phyloP scores from a whole-genome alignment of 2,797 vertebrate genomes.

The Sparidentex hasta region DNA sequence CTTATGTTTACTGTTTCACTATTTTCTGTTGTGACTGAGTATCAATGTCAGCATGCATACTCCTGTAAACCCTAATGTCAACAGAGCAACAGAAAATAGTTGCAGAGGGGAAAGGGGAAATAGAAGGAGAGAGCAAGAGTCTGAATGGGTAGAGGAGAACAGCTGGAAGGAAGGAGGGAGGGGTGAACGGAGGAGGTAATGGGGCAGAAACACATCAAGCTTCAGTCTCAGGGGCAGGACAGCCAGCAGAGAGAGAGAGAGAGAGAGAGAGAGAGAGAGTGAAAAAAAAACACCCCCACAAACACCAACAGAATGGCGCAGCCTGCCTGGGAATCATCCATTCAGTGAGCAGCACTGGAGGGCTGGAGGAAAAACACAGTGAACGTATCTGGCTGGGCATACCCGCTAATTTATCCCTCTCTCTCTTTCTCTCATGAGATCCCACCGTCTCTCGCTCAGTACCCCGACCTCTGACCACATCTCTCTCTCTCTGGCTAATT shows the following conservation, averaged over 20 bases:
- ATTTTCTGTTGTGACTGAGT: neutral
- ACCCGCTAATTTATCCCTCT: constrained; percentile 21
- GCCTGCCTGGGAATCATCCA: constrained; percentile 54
- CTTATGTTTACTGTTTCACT: neutral
- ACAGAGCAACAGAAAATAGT: constrained; percentile 1
- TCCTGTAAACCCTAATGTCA: constrained; percentile 21
- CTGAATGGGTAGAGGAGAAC: constrained; percentile 50
- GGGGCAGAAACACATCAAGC: constrained; percentile 69
- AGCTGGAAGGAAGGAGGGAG: constrained; percentile 51
- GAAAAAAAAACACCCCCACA: constrained; percentile 30
- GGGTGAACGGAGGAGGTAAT: constrained; percentile 58
- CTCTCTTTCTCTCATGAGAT: constrained; percentile 6
- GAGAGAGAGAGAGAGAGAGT: neutral
- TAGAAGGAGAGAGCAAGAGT: constrained; percentile 8
- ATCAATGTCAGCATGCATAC: constrained; percentile 19
- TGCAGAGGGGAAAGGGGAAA: constrained; percentile 1
- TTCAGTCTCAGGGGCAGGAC: constrained; percentile 47
- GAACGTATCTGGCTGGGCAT: constrained; percentile 30
- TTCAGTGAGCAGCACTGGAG: constrained; percentile 38
- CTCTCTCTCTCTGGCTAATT: constrained; percentile 33
- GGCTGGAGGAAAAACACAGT: constrained; percentile 15
- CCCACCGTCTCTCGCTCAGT: constrained; percentile 7
- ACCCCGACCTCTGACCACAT: constrained; percentile 33
- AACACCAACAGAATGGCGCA: constrained; percentile 49
- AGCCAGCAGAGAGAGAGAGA: constrained; percentile 22